Evolutionary conservation across 2,797 vertebrate genomes (phyloP).

Genomic region (Macropodus opercularis): DNA sequence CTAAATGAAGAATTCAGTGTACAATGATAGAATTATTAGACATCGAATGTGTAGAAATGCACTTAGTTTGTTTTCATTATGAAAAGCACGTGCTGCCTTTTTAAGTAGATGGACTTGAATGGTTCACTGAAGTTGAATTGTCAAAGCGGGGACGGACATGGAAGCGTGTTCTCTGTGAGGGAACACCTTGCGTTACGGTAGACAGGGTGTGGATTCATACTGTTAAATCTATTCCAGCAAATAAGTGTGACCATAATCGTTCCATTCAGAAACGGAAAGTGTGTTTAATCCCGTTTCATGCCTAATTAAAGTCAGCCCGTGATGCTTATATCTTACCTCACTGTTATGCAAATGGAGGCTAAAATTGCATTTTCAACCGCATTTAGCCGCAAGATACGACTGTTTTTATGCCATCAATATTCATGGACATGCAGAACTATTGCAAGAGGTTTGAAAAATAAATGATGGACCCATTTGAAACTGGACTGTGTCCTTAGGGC

Average conservation of each 20-base stretch:
- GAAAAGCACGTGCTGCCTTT: background rate
- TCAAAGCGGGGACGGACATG: background rate
- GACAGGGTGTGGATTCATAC: conserved; percentile 40
- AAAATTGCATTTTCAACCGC: conserved; percentile 52
- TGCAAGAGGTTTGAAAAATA: conserved; percentile 61
- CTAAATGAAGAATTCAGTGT: too few relatives aligned
- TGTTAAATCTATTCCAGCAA: conserved; percentile 54
- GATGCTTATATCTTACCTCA: conserved; percentile 45
- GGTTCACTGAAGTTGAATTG: background rate
- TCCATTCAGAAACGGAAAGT: conserved; percentile 61
- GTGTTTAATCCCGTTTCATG: conserved; percentile 64
- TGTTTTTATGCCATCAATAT: conserved; percentile 58
- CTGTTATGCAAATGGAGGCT: conserved; percentile 54
- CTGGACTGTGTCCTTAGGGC: conserved; percentile 29
- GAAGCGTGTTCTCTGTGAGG: background rate
- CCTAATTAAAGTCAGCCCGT: conserved; percentile 61
- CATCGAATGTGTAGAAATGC: background rate
- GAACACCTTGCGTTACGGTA: conserved; percentile 35
- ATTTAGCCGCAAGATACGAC: conserved; percentile 51
- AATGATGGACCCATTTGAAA: conserved; percentile 69
- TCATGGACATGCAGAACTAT: conserved; percentile 51
- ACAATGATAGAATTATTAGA: background rate
- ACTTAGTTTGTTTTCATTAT: conserved; percentile 3
- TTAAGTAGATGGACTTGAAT: background rate
- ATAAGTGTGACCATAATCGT: conserved; percentile 52